Base-by-base conservation (phyloP, 1,140 invertebrate genomes). In the Drosophila santomea region DNA sequence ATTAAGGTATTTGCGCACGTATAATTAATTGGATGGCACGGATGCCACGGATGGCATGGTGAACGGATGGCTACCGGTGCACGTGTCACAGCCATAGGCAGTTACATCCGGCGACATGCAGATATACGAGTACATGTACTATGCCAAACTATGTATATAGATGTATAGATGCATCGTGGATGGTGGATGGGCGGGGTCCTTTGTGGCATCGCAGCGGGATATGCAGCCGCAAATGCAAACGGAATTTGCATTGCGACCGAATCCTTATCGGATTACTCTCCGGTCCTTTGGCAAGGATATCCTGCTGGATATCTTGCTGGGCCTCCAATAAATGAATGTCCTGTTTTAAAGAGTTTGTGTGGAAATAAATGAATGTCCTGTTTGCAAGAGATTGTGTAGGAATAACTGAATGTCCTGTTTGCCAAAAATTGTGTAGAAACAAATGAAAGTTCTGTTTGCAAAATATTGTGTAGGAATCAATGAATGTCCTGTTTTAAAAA, bases 1-100 rank as follows among this genome's bases (percentile, higher is more conserved):
- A 89, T 89, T 89, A 90, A 90, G 84, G 84, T 89, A 89, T 89
- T 89, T 89, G 84, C 85, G 85, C 84, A 89, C 84, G 85, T 89
- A 89, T 89, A 89, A 89, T 89, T 89, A 89, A 89, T 89, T 89
- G 85, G 86, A 84, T 81, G 75, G 71, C 82, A 72, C 58, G 55
- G 15, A 15, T 48, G 45, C 17, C 48, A 17, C 39, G 39, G n/a
- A 2, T n/a, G 60, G 60, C 79, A n/a, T n/a, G n/a, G n/a, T n/a
- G 39, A 15, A 8, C 39, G 60, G 60, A 8, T n/a, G 60, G 60
- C 79, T 74, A 81, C 81, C 62, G 64, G 57, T 75, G 74, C 80
- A 74, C 72, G 78, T 73, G 77, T 78, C 50, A 52, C 55, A 56
- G 43, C 58, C 17, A 51, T 51, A 35, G 48, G 23, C 51, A 47